These are phyloP conservation scores for Leiothrix lutea DNA, from an alignment of 2,113 vertebrate genomes.

Conservation along the genomic window DNA sequence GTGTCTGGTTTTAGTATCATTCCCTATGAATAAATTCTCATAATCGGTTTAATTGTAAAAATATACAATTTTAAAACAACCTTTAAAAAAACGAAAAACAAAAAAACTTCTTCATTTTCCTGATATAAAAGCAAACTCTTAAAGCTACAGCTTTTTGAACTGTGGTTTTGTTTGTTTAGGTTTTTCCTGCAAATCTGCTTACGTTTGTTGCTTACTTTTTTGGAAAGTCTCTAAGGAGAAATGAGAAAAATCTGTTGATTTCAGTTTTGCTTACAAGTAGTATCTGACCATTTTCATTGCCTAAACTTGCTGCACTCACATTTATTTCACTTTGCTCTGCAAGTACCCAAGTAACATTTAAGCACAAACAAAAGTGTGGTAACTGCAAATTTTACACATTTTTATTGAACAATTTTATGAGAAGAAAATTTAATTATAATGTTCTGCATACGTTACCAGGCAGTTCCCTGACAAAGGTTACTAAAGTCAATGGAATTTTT, in stretches of 20 bases:
- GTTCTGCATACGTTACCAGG: neutral
- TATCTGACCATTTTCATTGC: neutral
- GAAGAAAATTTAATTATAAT: neutral
- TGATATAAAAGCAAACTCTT: neutral
- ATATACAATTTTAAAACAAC: neutral
- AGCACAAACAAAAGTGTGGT: neutral
- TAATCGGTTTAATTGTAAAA: neutral
- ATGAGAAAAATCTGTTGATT: neutral
- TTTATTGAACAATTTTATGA: neutral
- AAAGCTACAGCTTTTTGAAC: neutral
- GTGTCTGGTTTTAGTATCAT: neutral
- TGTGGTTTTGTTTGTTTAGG: neutral
- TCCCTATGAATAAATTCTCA: neutral
- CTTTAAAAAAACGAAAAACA: neutral
- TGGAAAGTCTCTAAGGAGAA: neutral
- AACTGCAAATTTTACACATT: neutral
- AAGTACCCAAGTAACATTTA: neutral
- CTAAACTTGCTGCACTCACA: neutral
- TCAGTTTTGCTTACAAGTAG: neutral
- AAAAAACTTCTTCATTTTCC: neutral
- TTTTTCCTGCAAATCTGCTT: neutral
- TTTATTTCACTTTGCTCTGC: neutral
- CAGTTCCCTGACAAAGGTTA: neutral
- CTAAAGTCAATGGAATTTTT: neutral
- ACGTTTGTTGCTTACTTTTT: neutral